Base-by-base conservation (phyloP, 2,797 vertebrate genomes). In the Lutjanus campechanus region DNA sequence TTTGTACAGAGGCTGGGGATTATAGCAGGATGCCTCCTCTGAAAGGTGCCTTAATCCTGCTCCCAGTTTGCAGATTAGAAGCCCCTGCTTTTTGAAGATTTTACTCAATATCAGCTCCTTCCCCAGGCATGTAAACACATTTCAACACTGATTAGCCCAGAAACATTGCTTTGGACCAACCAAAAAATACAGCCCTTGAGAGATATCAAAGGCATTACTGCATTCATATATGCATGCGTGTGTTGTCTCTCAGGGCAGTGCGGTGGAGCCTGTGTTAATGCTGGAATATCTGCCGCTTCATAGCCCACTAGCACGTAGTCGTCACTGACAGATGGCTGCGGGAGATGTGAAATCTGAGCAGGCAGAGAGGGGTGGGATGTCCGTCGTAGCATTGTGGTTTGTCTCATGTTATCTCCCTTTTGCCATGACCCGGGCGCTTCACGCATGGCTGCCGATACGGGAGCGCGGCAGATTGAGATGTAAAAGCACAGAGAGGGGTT, bases 41-140 rank as follows among this genome's bases (percentile, higher is more conserved):
- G 90, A 86, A 92, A 89, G 82, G 80, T 86, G 78, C 60, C 73
- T 77, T 92, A 93, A 94, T 94, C 91, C 87, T 75, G 83, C 89
- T 87, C 83, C 88, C 60, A 83, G 71, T 46, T 61, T 74, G 84
- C 78, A 91, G 85, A 92, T 93, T 90, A 93, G 79, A 87, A 83
- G 51, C 69, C 46, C 64, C 64, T 77, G 68, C 69, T 68, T 89
- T 91, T 93, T 91, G 82, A 91, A 92, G 92, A 93, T 91, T 87
- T 93, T 79, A 70, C 83, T 88, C 80, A 82, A 68, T 88, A 87
- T 88, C 75, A 84, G 77, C 77, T 79, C 61, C 72, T 83, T 88
- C 78, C 78, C 55, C 61, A 10, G 59, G 86, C 88, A 68, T 87
- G 88, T 91, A 91, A 91, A 91, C 87, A 89, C 89, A 85, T 89